Evolutionary conservation across 2,113 vertebrate species (phyloP), one percentile per base, ranked within the genome.

Genomic region (Colistium nudipinnis): DNA sequence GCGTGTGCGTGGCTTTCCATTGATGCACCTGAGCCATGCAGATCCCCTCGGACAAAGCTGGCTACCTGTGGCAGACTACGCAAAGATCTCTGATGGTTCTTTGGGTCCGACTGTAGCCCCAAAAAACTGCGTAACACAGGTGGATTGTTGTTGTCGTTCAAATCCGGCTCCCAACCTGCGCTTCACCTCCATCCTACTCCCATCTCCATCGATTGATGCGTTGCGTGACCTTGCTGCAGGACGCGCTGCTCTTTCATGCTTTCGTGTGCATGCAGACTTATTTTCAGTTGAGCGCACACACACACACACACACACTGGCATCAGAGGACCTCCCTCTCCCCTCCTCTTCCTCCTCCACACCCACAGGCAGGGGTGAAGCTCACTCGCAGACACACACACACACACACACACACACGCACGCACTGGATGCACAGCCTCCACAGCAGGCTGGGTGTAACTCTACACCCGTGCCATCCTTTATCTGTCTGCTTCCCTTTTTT

Each of bases 141-240:
- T 54, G 17, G 70, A 44, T 52, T n/a, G 39, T 38, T 63, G 68
- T 7, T 62, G 33, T 30, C 1, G 33, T 78, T 68, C 56, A 49
- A 63, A 65, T 69, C 36, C n/a, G n/a, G n/a, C 30, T 35, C 48
- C 22, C 59, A 55, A 41, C 35, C 48, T 36, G 13, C 49, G 38
- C 43, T 70, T 64, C 76, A 66, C 72, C 66, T 83, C 60, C 19
- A 69, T 72, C 67, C 84, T 88, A 70, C 85, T 84, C 86, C 84
- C 74, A 48, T 84, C 55, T 62, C 45, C 36, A 87, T 91, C 60
- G 84, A 86, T 87, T 63, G 56, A 71, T 35, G 81, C 74, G 74
- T 81, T 76, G 63, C 70, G 8, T 87, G 86, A 89, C 91, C 87
- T 90, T 88, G 89, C 84, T 87, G 76, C 70, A 56, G 80, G 84